Percentiles rank a stretch among this genome's conserved stretches.
These are phyloP conservation scores for Eudasyphora cyanicolor DNA, from an alignment of 2,888 invertebrate genomes.

Conservation along the genomic window DNA sequence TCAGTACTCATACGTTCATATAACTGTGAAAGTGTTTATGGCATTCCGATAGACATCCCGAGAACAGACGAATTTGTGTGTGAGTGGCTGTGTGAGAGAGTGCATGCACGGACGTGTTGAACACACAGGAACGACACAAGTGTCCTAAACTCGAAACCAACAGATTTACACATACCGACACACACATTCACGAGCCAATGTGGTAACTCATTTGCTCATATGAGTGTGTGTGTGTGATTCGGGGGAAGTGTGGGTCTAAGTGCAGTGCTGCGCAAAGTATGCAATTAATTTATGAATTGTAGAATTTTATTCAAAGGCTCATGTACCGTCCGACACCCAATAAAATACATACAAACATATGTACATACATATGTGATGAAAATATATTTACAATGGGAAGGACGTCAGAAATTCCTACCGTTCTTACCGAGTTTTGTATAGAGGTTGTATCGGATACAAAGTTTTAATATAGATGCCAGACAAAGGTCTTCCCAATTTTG, in stretches of 20 bases:
- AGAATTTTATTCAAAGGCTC: not conserved
- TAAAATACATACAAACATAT: no score
- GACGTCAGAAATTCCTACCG: no score
- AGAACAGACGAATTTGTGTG: no score
- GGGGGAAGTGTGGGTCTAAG: not conserved
- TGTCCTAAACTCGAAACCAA: not conserved
- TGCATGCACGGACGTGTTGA: no score
- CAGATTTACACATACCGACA: not conserved
- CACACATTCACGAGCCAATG: not conserved
- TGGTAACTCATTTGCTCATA: not conserved
- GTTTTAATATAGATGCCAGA: no score
- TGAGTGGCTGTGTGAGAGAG: no score
- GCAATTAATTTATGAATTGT: slow-evolving; percentile 18
- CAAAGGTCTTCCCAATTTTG: no score
- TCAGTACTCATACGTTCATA: not conserved
- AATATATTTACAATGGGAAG: no score
- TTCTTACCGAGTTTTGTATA: no score
- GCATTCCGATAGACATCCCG: not conserved
- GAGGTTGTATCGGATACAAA: no score
- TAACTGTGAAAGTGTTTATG: not conserved
- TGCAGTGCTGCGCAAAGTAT: not conserved
- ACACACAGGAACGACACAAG: not conserved
- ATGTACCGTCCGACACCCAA: not conserved
- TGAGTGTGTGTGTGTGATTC: not conserved
- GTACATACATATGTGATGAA: no score